These are phyloP conservation scores for Arctia plantaginis DNA, from an alignment of 2,888 invertebrate species.

Conservation along the genomic window DNA sequence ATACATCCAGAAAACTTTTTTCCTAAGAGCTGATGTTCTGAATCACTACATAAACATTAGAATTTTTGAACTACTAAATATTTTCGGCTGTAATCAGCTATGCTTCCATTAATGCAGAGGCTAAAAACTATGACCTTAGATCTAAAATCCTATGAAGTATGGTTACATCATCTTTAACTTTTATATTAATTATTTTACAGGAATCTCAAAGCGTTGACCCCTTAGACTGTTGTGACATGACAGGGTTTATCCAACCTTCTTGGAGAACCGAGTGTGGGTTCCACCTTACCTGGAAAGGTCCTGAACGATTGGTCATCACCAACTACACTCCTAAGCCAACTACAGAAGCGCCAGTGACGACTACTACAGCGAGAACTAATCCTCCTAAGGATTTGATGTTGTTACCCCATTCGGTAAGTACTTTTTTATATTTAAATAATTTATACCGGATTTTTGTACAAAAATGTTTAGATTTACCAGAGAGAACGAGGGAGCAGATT, in stretches of 20 bases:
- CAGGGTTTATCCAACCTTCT: constrained; percentile 64
- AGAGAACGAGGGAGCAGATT: too few species aligned
- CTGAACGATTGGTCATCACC: constrained; percentile 60
- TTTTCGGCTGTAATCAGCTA: too few species aligned
- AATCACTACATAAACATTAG: too few species aligned
- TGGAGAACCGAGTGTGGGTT: constrained; percentile 73
- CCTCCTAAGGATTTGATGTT: constrained; percentile 64
- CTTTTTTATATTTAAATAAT: background rate
- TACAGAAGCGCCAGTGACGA: constrained; percentile 44
- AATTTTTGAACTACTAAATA: too few species aligned
- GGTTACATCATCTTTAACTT: too few species aligned
- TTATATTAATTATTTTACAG: constrained; percentile 25
- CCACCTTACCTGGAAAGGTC: constrained; percentile 61
- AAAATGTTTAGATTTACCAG: too few species aligned
- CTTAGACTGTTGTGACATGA: constrained; percentile 75
- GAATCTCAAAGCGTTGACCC: constrained; percentile 56
- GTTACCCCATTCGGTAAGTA: constrained; percentile 70
- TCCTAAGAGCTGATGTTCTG: too few species aligned
- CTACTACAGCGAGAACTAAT: constrained; percentile 43
- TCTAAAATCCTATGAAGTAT: too few species aligned
- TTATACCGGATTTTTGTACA: too few species aligned
- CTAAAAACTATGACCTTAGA: too few species aligned
- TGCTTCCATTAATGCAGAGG: too few species aligned
- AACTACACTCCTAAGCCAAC: constrained; percentile 38
- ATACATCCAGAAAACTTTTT: too few species aligned